Conservation (phyloP, 2,888 invertebrate species). For the Standfussiana lucernea region DNA sequence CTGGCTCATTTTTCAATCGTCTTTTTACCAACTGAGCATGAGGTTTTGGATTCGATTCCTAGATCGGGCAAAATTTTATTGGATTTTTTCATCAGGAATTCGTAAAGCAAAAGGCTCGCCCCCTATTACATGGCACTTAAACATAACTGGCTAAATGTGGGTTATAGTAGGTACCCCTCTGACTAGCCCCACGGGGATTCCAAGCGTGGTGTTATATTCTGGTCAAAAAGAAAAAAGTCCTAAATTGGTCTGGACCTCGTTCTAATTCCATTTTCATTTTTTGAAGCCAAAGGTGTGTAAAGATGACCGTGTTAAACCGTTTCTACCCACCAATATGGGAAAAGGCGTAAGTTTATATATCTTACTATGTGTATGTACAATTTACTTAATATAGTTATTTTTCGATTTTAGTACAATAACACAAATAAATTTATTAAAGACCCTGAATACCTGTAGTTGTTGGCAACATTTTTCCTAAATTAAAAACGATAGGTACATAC, state of each 20-base stretch:
- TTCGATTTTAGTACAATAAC: too few relatives aligned
- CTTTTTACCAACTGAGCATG: neutral
- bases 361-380: too few relatives aligned
- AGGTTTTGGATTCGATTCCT: neutral
- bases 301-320: neutral
- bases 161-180: neutral
- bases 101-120: neutral
- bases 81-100: neutral
- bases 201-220: neutral
- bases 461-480: too few relatives aligned
- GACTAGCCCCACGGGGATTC: too few relatives aligned
- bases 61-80: neutral
- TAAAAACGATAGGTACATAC: too few relatives aligned
- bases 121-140: neutral
- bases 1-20: neutral
- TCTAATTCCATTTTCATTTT: neutral
- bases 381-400: too few relatives aligned
- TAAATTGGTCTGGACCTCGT: neutral
- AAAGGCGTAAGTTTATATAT: neutral
- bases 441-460: too few relatives aligned
- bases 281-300: neutral
- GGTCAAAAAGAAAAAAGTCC: neutral
- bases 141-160: neutral
- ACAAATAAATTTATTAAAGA: too few relatives aligned
- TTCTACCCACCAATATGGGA: neutral